Evolutionary conservation across 2,888 invertebrate genomes (phyloP).

Genomic region (Stictocephala bisonia): DNA sequence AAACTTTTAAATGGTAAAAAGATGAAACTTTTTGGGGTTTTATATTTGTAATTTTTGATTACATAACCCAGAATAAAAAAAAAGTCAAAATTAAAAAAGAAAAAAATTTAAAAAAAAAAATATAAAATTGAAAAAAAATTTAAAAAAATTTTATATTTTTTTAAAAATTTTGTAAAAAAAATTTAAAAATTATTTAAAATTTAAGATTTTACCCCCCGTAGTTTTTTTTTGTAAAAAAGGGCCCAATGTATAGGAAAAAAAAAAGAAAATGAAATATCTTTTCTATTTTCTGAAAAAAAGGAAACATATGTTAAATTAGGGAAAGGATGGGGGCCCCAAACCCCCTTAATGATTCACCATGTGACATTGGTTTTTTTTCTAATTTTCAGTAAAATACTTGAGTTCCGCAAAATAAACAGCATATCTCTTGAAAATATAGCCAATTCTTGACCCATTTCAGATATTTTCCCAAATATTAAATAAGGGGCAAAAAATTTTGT

Average conservation of each 20-base stretch:
- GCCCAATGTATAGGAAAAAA: conserved; percentile 22
- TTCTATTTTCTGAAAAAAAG: conserved; percentile 25
- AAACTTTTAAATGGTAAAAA: conserved; percentile 26
- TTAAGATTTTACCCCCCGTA: conserved; percentile 8
- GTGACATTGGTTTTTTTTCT: no score
- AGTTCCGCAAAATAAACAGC: no score
- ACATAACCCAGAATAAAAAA: conserved; percentile 19
- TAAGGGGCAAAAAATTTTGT: no score
- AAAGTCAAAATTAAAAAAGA: conserved; percentile 11
- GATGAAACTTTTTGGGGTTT: conserved; percentile 27
- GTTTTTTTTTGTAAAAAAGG: conserved; percentile 17
- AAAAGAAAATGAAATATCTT: conserved; percentile 19
- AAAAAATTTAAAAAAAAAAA: background rate
- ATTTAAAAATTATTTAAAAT: conserved; percentile 16
- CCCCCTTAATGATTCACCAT: no score
- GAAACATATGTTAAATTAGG: conserved; percentile 31
- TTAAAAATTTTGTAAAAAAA: conserved; percentile 26
- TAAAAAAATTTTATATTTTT: conserved; percentile 16
- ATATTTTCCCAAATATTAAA: no score
- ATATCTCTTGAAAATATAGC: no score
- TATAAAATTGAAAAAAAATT: background rate
- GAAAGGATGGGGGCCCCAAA: conserved; percentile 16
- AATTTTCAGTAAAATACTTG: no score
- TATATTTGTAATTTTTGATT: background rate
- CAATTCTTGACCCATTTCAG: no score